phyloP scores from a whole-genome alignment of 2,888 invertebrate species.

The Bellardia pandia region DNA sequence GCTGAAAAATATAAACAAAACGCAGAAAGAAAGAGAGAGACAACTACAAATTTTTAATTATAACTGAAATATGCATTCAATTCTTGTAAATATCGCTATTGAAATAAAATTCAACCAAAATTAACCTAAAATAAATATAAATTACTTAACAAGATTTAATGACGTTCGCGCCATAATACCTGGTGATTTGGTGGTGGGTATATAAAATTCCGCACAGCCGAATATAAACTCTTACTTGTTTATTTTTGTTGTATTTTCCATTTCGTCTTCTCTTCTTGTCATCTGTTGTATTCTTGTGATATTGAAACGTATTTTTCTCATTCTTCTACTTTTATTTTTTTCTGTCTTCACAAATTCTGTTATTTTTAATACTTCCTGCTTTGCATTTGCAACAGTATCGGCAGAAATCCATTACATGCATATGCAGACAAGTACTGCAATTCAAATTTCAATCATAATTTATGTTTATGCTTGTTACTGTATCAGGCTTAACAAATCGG shows the following conservation, averaged over 20 bases:
- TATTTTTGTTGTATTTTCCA: neutral
- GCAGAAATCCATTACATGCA: conserved; percentile 9
- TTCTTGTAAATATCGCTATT: no score
- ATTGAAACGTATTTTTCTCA: conserved; percentile 16
- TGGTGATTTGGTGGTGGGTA: no score
- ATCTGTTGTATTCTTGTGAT: conserved; percentile 26
- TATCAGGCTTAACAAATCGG: conserved; percentile 23
- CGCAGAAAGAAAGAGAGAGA: no score
- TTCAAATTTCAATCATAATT: conserved; percentile 16
- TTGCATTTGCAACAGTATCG: neutral
- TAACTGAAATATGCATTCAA: no score
- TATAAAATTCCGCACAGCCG: no score
- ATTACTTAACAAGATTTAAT: no score
- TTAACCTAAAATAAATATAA: no score
- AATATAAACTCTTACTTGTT: no score
- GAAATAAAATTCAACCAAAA: no score
- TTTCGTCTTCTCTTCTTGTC: conserved; percentile 10
- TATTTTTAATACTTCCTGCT: conserved; percentile 33
- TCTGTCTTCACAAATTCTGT: neutral
- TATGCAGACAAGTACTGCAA: neutral
- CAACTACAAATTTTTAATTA: no score
- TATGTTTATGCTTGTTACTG: conserved; percentile 21
- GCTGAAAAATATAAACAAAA: no score
- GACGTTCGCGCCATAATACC: no score
- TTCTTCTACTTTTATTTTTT: neutral